phyloP scores from a whole-genome alignment of 2,797 vertebrate genomes.

The Arnoldichthys spilopterus region DNA sequence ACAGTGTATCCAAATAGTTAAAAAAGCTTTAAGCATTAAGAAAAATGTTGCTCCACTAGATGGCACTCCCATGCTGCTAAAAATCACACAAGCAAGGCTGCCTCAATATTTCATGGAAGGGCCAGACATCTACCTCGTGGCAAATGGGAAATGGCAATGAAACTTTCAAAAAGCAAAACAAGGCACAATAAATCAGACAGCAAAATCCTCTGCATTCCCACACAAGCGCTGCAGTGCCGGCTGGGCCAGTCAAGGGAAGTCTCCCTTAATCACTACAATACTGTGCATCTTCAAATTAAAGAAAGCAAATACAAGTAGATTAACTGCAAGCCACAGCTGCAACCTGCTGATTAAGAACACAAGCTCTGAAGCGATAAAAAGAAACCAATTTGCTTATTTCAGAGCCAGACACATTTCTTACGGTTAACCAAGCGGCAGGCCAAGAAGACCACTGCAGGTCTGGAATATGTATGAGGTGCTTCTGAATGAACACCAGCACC shows the following conservation, averaged over 20 bases:
- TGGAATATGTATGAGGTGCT: slow-evolving; percentile 44
- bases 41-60: slow-evolving; percentile 62
- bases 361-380: neutral
- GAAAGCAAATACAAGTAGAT: neutral
- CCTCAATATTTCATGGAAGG: neutral
- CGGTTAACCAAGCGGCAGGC: neutral
- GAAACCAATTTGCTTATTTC: slow-evolving; percentile 11
- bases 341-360: slow-evolving; percentile 7
- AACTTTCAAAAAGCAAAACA: slow-evolving; percentile 28
- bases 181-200: slow-evolving; percentile 10
- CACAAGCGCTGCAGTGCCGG: neutral
- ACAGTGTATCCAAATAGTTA: too few relatives aligned
- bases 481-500: slow-evolving; percentile 57
- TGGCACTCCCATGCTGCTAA: slow-evolving; percentile 61
- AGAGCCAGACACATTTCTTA: neutral
- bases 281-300: neutral
- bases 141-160: slow-evolving; percentile 8
- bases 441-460: neutral
- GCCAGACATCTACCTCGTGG: neutral
- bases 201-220: neutral
- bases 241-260: neutral
- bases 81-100: neutral
- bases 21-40: neutral
- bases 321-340: neutral
- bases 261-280: neutral